Evolutionary conservation across 1,140 invertebrate genomes (phyloP).

Genomic region (Plodia interpunctella): DNA sequence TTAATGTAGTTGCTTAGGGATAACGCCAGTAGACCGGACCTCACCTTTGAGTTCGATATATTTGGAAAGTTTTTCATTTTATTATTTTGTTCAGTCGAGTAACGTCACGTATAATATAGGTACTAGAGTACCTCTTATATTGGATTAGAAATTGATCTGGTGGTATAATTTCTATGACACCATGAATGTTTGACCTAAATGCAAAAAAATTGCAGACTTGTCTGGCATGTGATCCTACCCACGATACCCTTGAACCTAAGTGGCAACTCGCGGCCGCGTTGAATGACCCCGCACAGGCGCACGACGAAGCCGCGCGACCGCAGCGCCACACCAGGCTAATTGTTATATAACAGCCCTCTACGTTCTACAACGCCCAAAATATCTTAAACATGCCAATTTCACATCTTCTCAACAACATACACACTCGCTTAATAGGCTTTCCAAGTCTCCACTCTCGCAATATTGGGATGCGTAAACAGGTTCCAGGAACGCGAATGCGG

Average conservation of each 20-base stretch:
- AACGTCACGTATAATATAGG: too few relatives aligned
- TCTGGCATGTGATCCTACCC: slow-evolving; percentile 51
- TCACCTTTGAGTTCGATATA: too few relatives aligned
- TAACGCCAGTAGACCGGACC: too few relatives aligned
- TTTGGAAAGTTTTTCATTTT: too few relatives aligned
- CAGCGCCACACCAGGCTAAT: slow-evolving; percentile 53
- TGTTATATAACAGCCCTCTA: slow-evolving; percentile 69
- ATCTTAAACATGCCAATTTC: slow-evolving; percentile 42
- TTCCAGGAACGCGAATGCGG: slow-evolving; percentile 63
- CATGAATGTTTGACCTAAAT: neutral
- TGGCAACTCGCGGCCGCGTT: slow-evolving; percentile 68
- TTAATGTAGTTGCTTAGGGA: too few relatives aligned
- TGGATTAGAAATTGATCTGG: too few relatives aligned
- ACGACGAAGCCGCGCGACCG: slow-evolving; percentile 34
- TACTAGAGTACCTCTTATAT: too few relatives aligned
- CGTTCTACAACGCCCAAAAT: slow-evolving; percentile 41
- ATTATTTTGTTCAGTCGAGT: too few relatives aligned
- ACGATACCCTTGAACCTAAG: slow-evolving; percentile 73
- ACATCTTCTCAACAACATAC: slow-evolving; percentile 27
- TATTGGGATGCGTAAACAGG: slow-evolving; percentile 68
- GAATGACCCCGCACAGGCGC: slow-evolving; percentile 62
- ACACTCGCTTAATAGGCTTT: slow-evolving; percentile 29
- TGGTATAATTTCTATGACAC: too few relatives aligned
- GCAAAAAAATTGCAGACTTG: neutral
- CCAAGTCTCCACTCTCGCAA: slow-evolving; percentile 40